Evolutionary conservation across 2,888 invertebrate genomes (phyloP).

Genomic region (Arge pagana): DNA sequence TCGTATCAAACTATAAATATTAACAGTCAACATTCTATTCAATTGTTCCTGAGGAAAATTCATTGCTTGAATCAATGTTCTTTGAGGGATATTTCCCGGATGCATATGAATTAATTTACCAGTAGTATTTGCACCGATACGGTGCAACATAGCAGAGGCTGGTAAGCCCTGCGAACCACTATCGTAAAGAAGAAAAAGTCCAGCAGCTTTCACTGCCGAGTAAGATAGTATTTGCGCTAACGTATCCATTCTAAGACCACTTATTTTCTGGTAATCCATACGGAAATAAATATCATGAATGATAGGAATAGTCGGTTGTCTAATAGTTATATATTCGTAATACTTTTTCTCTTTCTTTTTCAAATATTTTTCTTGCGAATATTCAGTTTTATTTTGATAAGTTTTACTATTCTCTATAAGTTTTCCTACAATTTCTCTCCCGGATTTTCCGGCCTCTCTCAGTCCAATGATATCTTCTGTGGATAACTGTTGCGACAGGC

Average conservation of each 20-base stretch:
- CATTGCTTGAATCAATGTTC: slow-evolving; percentile 78
- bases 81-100: slow-evolving; percentile 80
- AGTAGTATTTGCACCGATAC: slow-evolving; percentile 68
- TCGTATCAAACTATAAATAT: slow-evolving; percentile 75
- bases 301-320: slow-evolving; percentile 80
- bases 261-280: slow-evolving; percentile 75
- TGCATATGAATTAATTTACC: slow-evolving; percentile 77
- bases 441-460: slow-evolving; percentile 75
- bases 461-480: slow-evolving; percentile 82
- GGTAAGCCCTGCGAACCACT: slow-evolving; percentile 86
- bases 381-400: slow-evolving; percentile 88
- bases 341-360: slow-evolving; percentile 96
- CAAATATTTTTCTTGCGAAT: slow-evolving; percentile 91
- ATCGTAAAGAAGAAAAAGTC: slow-evolving; percentile 83
- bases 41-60: slow-evolving; percentile 75
- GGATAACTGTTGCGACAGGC: slow-evolving; percentile 80
- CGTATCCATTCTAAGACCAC: slow-evolving; percentile 83
- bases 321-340: slow-evolving; percentile 78
- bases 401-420: slow-evolving; percentile 91
- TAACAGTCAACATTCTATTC: slow-evolving; percentile 73
- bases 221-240: slow-evolving; percentile 85
- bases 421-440: slow-evolving; percentile 82
- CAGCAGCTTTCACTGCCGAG: slow-evolving; percentile 78
- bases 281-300: slow-evolving; percentile 83
- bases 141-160: slow-evolving; percentile 80